Conservation (phyloP, 2,797 vertebrate species). For the Limnodromus scolopaceus region DNA sequence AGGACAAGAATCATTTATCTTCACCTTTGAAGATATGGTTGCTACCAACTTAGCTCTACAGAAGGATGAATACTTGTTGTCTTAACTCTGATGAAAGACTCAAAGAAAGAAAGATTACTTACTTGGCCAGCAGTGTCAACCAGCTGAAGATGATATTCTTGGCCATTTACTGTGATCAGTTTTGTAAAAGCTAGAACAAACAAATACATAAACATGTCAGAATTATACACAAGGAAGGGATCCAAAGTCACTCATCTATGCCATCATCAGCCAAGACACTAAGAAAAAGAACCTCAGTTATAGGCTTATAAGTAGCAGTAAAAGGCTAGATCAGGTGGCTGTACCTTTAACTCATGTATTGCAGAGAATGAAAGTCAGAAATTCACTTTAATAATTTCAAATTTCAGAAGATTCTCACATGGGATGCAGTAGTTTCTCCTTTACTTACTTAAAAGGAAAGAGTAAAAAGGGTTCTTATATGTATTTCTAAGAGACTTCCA, state of each 20-base stretch:
- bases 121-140: constrained; percentile 99
- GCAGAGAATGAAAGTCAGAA: neutral
- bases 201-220: constrained; percentile 13
- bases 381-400: neutral
- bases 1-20: neutral
- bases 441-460: neutral
- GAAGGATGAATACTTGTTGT: neutral
- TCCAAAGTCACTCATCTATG: neutral
- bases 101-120: constrained; percentile 50
- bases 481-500: neutral
- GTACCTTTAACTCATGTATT: neutral
- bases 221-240: neutral
- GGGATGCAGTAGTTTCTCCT: neutral
- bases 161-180: constrained; percentile 97
- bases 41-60: neutral
- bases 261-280: neutral
- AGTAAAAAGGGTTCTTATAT: neutral
- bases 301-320: neutral
- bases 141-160: constrained; percentile 98
- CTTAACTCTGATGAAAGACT: neutral
- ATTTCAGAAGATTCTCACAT: neutral
- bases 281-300: neutral
- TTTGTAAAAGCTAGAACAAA: constrained; percentile 93
- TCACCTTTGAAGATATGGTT: neutral
- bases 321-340: neutral